Conservation (phyloP, 2,888 invertebrate species). For the Tenodera sinensis region DNA sequence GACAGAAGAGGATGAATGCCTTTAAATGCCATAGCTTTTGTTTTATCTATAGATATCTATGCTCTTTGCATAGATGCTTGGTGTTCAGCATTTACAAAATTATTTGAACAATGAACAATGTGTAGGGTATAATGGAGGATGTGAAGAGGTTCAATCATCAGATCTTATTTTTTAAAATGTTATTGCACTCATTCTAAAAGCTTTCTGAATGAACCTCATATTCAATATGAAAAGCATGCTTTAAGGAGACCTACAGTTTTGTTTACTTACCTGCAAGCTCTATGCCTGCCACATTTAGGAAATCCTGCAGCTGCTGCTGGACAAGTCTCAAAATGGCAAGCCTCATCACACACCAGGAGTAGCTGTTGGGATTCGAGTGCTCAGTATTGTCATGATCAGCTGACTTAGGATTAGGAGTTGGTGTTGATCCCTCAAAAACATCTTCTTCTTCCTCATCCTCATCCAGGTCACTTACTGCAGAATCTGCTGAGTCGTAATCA, state of each 20-base stretch:
- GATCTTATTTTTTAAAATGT: too few relatives aligned
- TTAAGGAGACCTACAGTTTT: not conserved
- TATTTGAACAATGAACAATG: too few relatives aligned
- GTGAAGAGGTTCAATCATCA: too few relatives aligned
- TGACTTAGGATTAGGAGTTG: conserved; percentile 24
- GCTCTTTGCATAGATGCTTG: too few relatives aligned
- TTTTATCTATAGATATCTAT: too few relatives aligned
- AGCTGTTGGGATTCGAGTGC: conserved; percentile 90
- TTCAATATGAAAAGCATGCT: too few relatives aligned
- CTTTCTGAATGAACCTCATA: not conserved
- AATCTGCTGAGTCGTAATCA: conserved; percentile 85
- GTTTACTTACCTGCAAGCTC: conserved; percentile 71
- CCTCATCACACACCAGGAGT: conserved; percentile 93
- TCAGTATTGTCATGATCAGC: conserved; percentile 64
- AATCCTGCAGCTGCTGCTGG: conserved; percentile 79
- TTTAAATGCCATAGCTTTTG: too few relatives aligned
- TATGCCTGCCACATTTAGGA: conserved; percentile 83
- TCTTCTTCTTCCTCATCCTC: conserved; percentile 77
- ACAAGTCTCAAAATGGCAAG: conserved; percentile 83
- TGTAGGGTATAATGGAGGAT: too few relatives aligned
- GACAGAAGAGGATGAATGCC: too few relatives aligned
- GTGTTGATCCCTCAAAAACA: conserved; percentile 58
- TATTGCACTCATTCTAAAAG: too few relatives aligned
- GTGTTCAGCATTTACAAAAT: too few relatives aligned
- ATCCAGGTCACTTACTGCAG: conserved; percentile 73